Evolutionary conservation across 2,888 invertebrate genomes (phyloP), one percentile per base, ranked within the genome.

Genomic region (Zonitis immaculata): DNA sequence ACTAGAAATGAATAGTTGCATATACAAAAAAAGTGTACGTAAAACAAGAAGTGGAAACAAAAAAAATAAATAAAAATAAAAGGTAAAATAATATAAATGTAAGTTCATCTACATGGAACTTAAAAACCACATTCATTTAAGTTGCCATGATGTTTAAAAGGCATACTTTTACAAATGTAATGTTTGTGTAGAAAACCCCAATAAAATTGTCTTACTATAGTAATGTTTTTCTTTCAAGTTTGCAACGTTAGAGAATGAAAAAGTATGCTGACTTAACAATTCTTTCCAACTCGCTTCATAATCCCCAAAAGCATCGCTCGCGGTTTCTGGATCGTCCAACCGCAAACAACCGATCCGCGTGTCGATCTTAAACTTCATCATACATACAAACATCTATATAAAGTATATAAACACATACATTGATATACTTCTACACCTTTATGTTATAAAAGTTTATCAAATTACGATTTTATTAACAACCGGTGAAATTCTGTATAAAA

Each of bases 201-300:
- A 65, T 66, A 65, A 65, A 66, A 65, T 65, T 65, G 66, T 64
- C 64, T 63, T 66, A 64, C 58, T 58, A 65, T 67, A 59, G 64
- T 64, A 64, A 63, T 64, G 64, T 61, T 63, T 64, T 61, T 55
- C 61, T 63, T 65, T 64, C 60, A 61, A 66, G 63, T 64, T 62
- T 58, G 56, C 57, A 61, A 54, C 62, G 51, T 56, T 52, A 54
- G 57, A 65, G 64, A 64, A 63, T 60, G 64, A 65, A 67, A 68
- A 68, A 68, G 67, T 66, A 66, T 66, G 67, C 67, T 70, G 68
- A 68, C 67, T 70, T 68, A 66, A 68, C 68, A 69, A 70, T 68
- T 67, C 67, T 62, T 66, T 66, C 62, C 66, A 65, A 67, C 62
- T 67, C 66, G 65, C 62, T 66, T 66, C 63, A 63, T 69, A 70